phyloP scores from a whole-genome alignment of 2,113 vertebrate species.

The Ageneiosus marmoratus region DNA sequence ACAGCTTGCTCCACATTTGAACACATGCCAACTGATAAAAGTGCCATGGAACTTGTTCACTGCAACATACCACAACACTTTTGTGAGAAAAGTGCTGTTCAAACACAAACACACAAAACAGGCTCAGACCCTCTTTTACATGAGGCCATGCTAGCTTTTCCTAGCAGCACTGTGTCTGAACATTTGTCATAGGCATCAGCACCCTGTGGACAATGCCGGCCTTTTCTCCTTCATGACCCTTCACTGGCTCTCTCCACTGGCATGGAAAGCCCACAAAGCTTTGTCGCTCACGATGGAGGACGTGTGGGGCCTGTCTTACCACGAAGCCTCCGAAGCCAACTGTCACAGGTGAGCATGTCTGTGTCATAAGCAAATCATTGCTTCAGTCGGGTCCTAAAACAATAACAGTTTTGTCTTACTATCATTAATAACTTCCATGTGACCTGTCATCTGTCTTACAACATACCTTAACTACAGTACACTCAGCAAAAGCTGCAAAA shows the following conservation, averaged over 20 bases:
- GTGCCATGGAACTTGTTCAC: constrained; percentile 52
- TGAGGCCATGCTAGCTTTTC: not conserved
- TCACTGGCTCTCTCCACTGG: constrained; percentile 79
- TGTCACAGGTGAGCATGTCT: constrained; percentile 73
- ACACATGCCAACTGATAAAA: constrained; percentile 62
- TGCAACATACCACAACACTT: constrained; percentile 61
- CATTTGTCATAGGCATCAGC: constrained; percentile 71
- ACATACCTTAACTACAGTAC: not conserved
- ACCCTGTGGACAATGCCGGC: constrained; percentile 82
- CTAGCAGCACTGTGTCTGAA: not conserved
- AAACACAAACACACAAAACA: constrained; percentile 66
- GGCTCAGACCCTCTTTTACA: constrained; percentile 4
- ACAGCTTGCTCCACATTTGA: constrained; percentile 57
- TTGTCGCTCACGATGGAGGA: constrained; percentile 72
- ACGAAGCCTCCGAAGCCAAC: constrained; percentile 77
- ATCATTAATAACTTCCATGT: not conserved
- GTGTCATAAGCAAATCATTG: not conserved
- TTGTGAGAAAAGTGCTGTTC: constrained; percentile 71
- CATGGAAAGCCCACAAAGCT: constrained; percentile 69
- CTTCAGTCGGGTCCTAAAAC: not conserved
- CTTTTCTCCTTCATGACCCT: constrained; percentile 82
- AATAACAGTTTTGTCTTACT: not conserved
- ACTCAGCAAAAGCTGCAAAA: not conserved
- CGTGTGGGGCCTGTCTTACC: constrained; percentile 78
- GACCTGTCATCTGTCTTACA: not conserved